phyloP scores from a whole-genome alignment of 2,797 vertebrate species.

The Ispidina lecontei region DNA sequence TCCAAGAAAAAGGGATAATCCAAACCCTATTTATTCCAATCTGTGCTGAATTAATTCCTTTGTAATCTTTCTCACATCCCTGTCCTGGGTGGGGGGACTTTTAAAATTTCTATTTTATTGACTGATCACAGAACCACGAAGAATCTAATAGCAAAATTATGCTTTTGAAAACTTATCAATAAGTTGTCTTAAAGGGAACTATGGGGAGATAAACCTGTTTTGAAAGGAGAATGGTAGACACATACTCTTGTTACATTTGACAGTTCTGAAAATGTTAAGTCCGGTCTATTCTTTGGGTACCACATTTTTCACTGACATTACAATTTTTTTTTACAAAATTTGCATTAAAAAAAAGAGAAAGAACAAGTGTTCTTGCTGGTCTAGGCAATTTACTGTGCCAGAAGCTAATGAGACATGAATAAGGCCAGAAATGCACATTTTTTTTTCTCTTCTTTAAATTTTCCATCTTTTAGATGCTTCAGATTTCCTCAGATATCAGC shows the following conservation, averaged over 20 bases:
- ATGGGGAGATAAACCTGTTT: neutral
- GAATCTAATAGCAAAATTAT: neutral
- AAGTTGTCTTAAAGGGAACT: neutral
- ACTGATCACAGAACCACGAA: neutral
- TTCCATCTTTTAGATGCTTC: neutral
- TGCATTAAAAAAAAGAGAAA: constrained; percentile 33
- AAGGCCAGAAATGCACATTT: constrained; percentile 24
- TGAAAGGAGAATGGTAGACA: neutral
- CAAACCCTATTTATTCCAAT: neutral
- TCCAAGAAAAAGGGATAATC: neutral
- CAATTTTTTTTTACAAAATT: neutral
- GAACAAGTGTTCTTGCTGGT: constrained; percentile 33
- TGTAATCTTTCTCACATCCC: neutral
- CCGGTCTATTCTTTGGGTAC: neutral
- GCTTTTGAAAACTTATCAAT: neutral
- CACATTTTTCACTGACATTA: neutral
- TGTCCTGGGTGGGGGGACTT: neutral
- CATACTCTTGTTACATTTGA: neutral
- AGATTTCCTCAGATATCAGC: constrained; percentile 47
- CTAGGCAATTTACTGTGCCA: constrained; percentile 35
- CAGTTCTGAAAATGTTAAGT: neutral
- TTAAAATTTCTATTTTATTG: neutral
- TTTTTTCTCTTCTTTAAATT: constrained; percentile 52
- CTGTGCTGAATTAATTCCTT: neutral
- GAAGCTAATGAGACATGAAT: constrained; percentile 64